Evolutionary conservation across 2,888 invertebrate species (phyloP).

Genomic region (Choristoneura rosaceana): DNA sequence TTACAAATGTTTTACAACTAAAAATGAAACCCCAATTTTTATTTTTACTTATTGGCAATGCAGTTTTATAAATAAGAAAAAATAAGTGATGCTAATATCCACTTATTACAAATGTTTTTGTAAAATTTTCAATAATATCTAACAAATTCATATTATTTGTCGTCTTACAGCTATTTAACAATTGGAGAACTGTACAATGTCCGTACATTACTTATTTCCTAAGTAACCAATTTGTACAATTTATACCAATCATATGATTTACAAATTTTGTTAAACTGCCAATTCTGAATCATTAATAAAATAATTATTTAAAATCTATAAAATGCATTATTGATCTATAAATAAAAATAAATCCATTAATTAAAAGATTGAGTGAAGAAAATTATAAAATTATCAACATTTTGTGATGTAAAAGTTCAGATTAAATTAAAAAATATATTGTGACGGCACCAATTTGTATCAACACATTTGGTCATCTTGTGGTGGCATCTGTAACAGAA

Average conservation of each 20-base stretch:
- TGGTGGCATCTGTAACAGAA: conserved; percentile 77
- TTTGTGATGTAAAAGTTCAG: conserved; percentile 34
- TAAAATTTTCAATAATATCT: conserved; percentile 66
- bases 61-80: conserved; percentile 56
- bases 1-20: conserved; percentile 51
- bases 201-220: conserved; percentile 26
- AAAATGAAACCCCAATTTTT: conserved; percentile 66
- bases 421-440: conserved; percentile 19
- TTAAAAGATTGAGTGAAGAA: conserved; percentile 32
- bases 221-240: conserved; percentile 62
- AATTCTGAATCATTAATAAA: conserved; percentile 6
- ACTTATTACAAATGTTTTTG: conserved; percentile 57
- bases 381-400: conserved; percentile 20
- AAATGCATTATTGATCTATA: conserved; percentile 29
- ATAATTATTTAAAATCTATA: conserved; percentile 20
- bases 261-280: conserved; percentile 42
- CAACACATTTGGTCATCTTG: conserved; percentile 83
- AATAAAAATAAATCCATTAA: conserved; percentile 19
- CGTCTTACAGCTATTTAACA: conserved; percentile 65
- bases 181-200: conserved; percentile 47
- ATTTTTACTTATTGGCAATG: conserved; percentile 62
- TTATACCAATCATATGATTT: conserved; percentile 52
- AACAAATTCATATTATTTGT: conserved; percentile 67
- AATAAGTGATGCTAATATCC: conserved; percentile 60
- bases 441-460: conserved; percentile 50